phyloP scores from a whole-genome alignment of 2,113 vertebrate genomes.

The Psettodes erumei region DNA sequence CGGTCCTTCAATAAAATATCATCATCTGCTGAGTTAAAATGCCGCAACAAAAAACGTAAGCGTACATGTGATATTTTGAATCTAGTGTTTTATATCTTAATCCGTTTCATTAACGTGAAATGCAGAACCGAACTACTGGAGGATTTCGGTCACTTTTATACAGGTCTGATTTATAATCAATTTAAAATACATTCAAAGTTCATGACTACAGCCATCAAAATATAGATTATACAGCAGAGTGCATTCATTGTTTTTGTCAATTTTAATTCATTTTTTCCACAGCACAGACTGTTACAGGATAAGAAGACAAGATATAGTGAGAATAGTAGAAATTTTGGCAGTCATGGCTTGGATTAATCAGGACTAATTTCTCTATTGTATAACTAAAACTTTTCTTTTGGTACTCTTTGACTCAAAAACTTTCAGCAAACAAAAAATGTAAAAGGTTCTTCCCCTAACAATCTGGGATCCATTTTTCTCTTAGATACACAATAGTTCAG shows the following conservation, averaged over 20 bases:
- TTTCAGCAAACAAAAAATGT: no score
- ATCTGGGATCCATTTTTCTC: background rate
- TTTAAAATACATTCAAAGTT: background rate
- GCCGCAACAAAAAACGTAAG: background rate
- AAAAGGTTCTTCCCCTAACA: no score
- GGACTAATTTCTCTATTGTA: background rate
- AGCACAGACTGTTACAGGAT: no score
- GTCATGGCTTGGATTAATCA: background rate
- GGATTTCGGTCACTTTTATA: constrained; percentile 11
- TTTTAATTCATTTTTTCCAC: background rate
- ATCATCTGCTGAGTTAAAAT: constrained; percentile 28
- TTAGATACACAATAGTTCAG: background rate
- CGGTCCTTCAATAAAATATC: constrained; percentile 65
- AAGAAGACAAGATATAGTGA: background rate
- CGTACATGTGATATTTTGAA: background rate
- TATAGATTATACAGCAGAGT: background rate
- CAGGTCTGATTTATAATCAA: no score
- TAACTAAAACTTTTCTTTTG: background rate
- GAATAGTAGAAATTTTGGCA: background rate
- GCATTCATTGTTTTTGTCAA: background rate
- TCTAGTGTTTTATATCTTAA: background rate
- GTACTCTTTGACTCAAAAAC: no score
- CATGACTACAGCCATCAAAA: background rate
- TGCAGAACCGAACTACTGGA: background rate
- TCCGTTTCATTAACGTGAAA: constrained; percentile 10